Evolutionary conservation across 2,888 invertebrate species (phyloP), one percentile per base, ranked within the genome.

Genomic region (Rhynchonema sp.): DNA sequence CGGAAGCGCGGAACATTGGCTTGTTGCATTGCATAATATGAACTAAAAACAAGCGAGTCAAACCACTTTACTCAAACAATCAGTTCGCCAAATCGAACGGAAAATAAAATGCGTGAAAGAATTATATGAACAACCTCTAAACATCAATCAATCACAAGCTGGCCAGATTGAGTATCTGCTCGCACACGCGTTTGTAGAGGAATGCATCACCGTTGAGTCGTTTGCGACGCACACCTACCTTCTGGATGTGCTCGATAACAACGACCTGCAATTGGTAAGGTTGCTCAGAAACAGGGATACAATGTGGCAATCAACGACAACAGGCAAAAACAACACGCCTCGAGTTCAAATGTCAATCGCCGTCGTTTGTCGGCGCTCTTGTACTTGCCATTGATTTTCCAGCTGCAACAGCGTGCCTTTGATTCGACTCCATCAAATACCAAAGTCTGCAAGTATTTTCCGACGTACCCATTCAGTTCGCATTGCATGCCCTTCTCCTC

Each of bases 181-280:
- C 84, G 71, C 84, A 84, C 38, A 85, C 81, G 64, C 80, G 81
- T 72, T 86, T 86, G 74, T 86, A 86, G 64, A 83, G 81, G 84
- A 86, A 86, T 1, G 83, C 81, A 70, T 86, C 84, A 0, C 86
- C 85, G 70, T 82, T 83, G 54, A 85, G 79, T 46, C 86, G 76
- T 70, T 85, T 85, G 60, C 85, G 77, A 59, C 82, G 77, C 60
- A 86, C 82, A 30, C 84, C 85, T 59, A 65, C 61, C 53, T 67
- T 62, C 23, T 75, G 70, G 62, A 74, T 70, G 64, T 75, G 75
- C 17, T 76, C 76, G 28, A 80, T 66, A 28, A 63, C 62, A 25
- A 54, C 54, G 6, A 54, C 54, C 28, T 49, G 38, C 9, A 38
- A 38, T 13, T 38, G 38, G 38, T n/a, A n/a, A n/a, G n/a, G n/a